These are phyloP conservation scores for Lepidurus packardi DNA, from an alignment of 1,140 invertebrate genomes.

Conservation along the genomic window DNA sequence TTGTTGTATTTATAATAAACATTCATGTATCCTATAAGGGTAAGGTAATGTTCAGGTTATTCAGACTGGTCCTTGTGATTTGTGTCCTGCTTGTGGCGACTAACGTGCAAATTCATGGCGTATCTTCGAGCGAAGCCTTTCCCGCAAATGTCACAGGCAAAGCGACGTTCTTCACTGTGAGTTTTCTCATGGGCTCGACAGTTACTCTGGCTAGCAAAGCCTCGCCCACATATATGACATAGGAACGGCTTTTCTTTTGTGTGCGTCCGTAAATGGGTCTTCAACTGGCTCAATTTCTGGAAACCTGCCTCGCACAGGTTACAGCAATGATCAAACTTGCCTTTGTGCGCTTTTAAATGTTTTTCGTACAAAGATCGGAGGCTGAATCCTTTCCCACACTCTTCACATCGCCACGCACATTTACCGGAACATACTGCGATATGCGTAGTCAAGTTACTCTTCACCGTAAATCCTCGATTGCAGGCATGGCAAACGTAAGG, in stretches of 20 bases:
- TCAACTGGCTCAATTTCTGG: conserved; percentile 27
- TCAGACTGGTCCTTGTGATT: neutral
- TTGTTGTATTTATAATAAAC: conserved; percentile 8
- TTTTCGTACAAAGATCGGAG: conserved; percentile 26
- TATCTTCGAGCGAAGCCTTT: conserved; percentile 29
- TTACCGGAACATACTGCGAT: conserved; percentile 24
- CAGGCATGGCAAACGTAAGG: conserved; percentile 32
- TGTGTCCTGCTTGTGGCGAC: conserved; percentile 13
- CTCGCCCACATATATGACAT: conserved; percentile 31
- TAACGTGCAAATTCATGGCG: conserved; percentile 29
- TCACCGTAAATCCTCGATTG: conserved; percentile 27
- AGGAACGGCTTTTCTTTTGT: conserved; percentile 33
- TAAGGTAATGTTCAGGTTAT: no score
- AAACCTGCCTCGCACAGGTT: conserved; percentile 30
- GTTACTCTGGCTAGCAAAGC: conserved; percentile 30
- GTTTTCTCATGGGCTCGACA: conserved; percentile 33
- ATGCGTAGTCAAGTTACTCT: conserved; percentile 30
- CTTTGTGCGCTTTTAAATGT: conserved; percentile 30
- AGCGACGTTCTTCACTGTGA: conserved; percentile 29
- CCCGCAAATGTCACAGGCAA: conserved; percentile 31
- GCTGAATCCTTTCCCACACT: conserved; percentile 28
- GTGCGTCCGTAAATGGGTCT: conserved; percentile 32
- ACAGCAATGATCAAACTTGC: conserved; percentile 31
- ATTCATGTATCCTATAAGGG: neutral
- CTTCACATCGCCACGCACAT: conserved; percentile 20